These are phyloP conservation scores for Bombus waltoni DNA, from an alignment of 1,140 invertebrate genomes.

Conservation along the genomic window DNA sequence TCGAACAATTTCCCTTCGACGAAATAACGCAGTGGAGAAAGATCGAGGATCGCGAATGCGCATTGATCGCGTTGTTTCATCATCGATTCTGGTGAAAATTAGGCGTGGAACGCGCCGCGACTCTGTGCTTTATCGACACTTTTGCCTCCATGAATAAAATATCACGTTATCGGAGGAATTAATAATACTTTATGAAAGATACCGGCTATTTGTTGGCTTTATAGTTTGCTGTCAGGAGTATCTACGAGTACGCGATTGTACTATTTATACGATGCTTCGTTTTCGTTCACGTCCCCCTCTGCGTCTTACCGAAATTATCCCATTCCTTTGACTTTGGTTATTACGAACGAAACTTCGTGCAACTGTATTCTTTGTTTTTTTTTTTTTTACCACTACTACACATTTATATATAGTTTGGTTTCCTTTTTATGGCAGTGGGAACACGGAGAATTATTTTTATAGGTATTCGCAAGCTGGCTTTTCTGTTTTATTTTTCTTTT, in stretches of 20 bases:
- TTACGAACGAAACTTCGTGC: too few species aligned
- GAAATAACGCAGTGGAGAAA: not conserved
- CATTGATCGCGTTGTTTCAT: conserved; percentile 37
- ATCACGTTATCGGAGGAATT: conserved; percentile 29
- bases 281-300: not conserved
- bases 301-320: not conserved
- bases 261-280: not conserved
- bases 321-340: not conserved
- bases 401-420: too few species aligned
- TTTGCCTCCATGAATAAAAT: conserved; percentile 39
- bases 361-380: not conserved
- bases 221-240: conserved; percentile 6
- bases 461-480: not conserved
- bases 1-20: not conserved
- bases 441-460: not conserved
- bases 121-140: conserved; percentile 41
- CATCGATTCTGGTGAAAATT: conserved; percentile 41
- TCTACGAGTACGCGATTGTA: not conserved
- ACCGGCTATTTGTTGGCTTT: conserved; percentile 24
- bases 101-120: not conserved
- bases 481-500: too few species aligned
- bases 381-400: not conserved
- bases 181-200: conserved; percentile 32
- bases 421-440: too few species aligned
- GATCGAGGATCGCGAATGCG: not conserved